Percentiles rank a stretch among this genome's conserved stretches.
Conservation (phyloP, 2,113 vertebrate genomes). For the Labeo rohita region DNA sequence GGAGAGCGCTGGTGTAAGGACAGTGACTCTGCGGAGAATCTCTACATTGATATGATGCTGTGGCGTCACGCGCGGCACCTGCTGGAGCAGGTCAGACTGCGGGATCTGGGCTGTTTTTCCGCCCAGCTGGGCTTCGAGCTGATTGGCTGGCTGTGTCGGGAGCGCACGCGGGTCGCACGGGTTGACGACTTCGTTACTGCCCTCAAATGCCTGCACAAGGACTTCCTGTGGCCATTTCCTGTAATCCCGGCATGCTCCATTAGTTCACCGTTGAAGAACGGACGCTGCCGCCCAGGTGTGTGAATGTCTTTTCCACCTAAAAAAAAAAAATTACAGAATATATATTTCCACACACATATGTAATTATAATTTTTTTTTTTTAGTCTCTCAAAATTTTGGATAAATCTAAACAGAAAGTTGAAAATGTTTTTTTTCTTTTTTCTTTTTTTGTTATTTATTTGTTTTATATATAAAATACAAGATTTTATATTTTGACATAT, state of each 20-base stretch:
- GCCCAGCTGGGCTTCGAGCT: conserved; percentile 96
- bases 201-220: conserved; percentile 91
- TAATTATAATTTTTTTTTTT: no score
- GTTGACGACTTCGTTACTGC: conserved; percentile 90
- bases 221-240: conserved; percentile 97
- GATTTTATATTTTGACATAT: neutral
- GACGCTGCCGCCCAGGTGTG: conserved; percentile 87
- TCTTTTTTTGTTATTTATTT: no score
- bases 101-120: conserved; percentile 94
- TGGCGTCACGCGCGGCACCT: conserved; percentile 94
- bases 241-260: conserved; percentile 86
- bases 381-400: no score
- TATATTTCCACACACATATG: no score
- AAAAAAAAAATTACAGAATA: no score
- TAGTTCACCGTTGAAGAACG: conserved; percentile 92
- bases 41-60: conserved; percentile 99
- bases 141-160: conserved; percentile 93
- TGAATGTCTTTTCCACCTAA: neutral
- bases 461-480: no score
- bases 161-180: conserved; percentile 88
- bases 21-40: conserved; percentile 90
- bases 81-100: conserved; percentile 91
- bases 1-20: conserved; percentile 79
- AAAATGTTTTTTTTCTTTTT: no score
- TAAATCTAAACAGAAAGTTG: no score